Base-by-base conservation (phyloP, 2,888 invertebrate genomes). In the Torymus auratus region DNA sequence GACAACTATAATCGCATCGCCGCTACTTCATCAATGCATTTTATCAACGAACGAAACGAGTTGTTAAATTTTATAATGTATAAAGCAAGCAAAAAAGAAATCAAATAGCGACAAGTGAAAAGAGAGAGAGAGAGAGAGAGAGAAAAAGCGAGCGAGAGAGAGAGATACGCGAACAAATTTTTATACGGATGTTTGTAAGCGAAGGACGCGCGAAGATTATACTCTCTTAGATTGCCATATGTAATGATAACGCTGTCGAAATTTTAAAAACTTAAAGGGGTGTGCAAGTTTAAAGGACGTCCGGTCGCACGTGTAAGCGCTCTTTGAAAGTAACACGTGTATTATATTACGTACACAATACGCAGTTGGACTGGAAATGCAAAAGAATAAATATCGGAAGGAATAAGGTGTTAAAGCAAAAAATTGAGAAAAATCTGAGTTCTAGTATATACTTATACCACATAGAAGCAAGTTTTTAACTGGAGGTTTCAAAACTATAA, bases 241-340 rank as follows among this genome's bases (percentile, higher is more conserved):
- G 50, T 14, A 41, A 61, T 13, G 23, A 50, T 23, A 61, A 41
- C 41, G 7, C 41, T 7, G 7, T 23, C 2, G 7, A 28, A 68
- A 60, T 15, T 65, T 70, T 50, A 58, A 15, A 41, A 53, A 64
- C 23, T 1, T 58, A 56, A 80, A 78, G 23, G 65, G 53, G 55
- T 74, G 56, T 61, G 77, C 74, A 78, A 81, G 58, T 81, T 81
- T 78, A 71, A 81, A 78, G 78, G 78, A 15, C 71, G 71, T 55
- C 70, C 17, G 56, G 73, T 67, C n/a, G 23, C 14, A 58, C n/a
- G 23, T n/a, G 52, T 14, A 68, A 68, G 13, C 17, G 61, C 67
- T 75, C 61, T 53, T 68, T 53, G 77, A 69, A 81, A 81, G 72
- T 77, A 73, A 58, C 41, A 23, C 71, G 61, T 69, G 61, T 69